These are phyloP conservation scores for Philypnodon macrostomus DNA, from an alignment of 2,797 vertebrate species.

Conservation along the genomic window DNA sequence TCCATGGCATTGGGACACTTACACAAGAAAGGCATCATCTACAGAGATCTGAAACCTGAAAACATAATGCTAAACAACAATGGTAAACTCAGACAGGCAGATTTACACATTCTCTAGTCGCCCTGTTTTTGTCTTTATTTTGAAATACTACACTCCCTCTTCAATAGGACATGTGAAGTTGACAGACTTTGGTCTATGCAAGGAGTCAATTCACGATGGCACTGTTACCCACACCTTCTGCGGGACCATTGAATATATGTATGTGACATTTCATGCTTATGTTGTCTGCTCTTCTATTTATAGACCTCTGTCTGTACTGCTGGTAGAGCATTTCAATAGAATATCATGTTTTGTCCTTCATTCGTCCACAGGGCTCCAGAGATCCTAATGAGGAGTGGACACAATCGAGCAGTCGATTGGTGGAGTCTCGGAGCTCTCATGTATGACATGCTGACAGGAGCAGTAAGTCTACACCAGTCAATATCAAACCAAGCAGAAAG, in stretches of 20 bases:
- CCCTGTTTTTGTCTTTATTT: no score
- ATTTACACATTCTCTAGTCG: no score
- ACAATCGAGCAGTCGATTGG: slow-evolving; percentile 98
- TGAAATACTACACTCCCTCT: no score
- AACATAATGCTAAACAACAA: slow-evolving; percentile 99
- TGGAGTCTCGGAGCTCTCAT: slow-evolving; percentile 99
- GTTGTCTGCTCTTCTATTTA: background rate
- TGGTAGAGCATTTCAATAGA: background rate
- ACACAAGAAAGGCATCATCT: slow-evolving; percentile 98
- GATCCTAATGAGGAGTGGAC: slow-evolving; percentile 97
- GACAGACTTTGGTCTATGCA: slow-evolving; percentile 95
- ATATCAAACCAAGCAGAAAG: background rate
- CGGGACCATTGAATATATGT: slow-evolving; percentile 99
- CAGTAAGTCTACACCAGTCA: slow-evolving; percentile 72
- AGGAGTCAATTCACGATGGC: slow-evolving; percentile 98
- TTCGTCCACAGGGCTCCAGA: slow-evolving; percentile 87
- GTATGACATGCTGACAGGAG: slow-evolving; percentile 99
- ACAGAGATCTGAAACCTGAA: slow-evolving; percentile 96
- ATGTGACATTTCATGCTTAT: slow-evolving; percentile 1
- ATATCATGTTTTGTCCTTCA: slow-evolving; percentile 3
- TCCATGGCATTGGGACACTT: slow-evolving; percentile 97
- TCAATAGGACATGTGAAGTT: slow-evolving; percentile 91
- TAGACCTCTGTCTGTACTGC: background rate
- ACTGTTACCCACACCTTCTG: slow-evolving; percentile 99
- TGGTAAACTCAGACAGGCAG: slow-evolving; percentile 65